phyloP scores from a whole-genome alignment of 92 coral and sea anemone species.

The Heteractis magnifica region DNA sequence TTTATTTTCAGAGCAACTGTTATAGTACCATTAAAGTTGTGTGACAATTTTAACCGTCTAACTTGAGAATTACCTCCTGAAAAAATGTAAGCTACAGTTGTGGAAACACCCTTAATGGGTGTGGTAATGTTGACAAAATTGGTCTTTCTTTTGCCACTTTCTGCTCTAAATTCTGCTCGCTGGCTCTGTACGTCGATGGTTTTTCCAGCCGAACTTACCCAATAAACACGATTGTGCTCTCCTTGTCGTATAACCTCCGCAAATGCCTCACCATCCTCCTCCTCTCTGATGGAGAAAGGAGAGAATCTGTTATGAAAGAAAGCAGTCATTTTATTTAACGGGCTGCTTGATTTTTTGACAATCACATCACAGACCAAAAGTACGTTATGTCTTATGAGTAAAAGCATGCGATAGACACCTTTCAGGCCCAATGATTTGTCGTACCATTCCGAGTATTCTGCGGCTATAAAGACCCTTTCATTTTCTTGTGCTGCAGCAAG shows the following conservation, averaged over 20 bases:
- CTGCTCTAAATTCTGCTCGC: conserved; percentile 28
- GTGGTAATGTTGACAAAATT: conserved; percentile 68
- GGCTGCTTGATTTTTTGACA: conserved; percentile 31
- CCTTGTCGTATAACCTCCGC: conserved; percentile 40
- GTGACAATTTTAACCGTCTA: neutral
- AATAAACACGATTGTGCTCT: conserved; percentile 25
- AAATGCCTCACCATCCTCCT: conserved; percentile 12
- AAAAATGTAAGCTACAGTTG: conserved; percentile 59
- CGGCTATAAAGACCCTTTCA: conserved; percentile 54
- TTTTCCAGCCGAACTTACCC: conserved; percentile 39
- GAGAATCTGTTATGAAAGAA: conserved; percentile 78
- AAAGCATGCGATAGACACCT: conserved; percentile 62
- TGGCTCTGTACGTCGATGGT: conserved; percentile 31
- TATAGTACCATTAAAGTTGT: conserved; percentile 1
- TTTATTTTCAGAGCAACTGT: conserved; percentile 13
- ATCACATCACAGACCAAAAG: conserved; percentile 73
- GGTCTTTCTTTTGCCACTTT: conserved; percentile 46
- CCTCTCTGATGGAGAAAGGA: conserved; percentile 29
- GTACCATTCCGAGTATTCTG: conserved; percentile 78
- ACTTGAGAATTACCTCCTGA: conserved; percentile 38
- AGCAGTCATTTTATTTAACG: conserved; percentile 60
- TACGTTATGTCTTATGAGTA: conserved; percentile 49
- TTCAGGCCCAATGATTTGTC: conserved; percentile 46
- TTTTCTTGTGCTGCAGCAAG: conserved; percentile 53
- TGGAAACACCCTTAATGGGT: neutral